Base-by-base conservation (phyloP, 2,113 vertebrate species). In the Herpailurus yagouaroundi region DNA sequence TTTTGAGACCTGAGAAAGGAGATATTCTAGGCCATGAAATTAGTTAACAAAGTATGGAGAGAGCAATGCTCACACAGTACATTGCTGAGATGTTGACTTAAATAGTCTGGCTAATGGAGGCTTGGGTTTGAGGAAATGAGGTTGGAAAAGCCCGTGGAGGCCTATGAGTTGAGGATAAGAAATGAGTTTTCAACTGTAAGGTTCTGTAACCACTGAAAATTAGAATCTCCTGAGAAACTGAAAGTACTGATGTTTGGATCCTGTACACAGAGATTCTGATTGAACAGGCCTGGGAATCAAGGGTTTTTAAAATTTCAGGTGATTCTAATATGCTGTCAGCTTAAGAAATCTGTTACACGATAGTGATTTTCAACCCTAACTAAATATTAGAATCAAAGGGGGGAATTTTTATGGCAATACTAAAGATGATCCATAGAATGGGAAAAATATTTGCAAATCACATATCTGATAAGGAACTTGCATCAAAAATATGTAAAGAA, bases 401-500 rank as follows among this genome's bases (percentile, higher is more conserved):
- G 33, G 41, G 25, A 27, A 38, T 36, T 82, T 76, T 64, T 48
- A 92, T 89, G 36, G 25, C 4, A 38, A 69, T 76, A 36, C 1
- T 25, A 90, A 94, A 76, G 74, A 52, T 15, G 25, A 81, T 1
- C 7, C 18, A 91, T 19, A 79, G 36, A 93, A 80, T 60, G 66
- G 63, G 64, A 91, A 93, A 88, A 91, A 89, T 74, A 63, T 84
- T 76, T 91, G 18, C 15, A 85, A 89, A 89, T 84, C 38, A 85
- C 13, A 14, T 91, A 31, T 84, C 3, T 91, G 69, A 76, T 81
- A 89, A 84, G 69, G 7, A 64, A 88, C 0, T 29, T 79, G 29
- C 27, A 82, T 93, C 27, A 69, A 74, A 95, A 88, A 79, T 91
- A 45, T 48, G 36, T 88, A 93, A 93, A 88, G 5, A 86, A 85